Base-by-base conservation (phyloP, 2,113 vertebrate genomes). In the Colinus virginianus region DNA sequence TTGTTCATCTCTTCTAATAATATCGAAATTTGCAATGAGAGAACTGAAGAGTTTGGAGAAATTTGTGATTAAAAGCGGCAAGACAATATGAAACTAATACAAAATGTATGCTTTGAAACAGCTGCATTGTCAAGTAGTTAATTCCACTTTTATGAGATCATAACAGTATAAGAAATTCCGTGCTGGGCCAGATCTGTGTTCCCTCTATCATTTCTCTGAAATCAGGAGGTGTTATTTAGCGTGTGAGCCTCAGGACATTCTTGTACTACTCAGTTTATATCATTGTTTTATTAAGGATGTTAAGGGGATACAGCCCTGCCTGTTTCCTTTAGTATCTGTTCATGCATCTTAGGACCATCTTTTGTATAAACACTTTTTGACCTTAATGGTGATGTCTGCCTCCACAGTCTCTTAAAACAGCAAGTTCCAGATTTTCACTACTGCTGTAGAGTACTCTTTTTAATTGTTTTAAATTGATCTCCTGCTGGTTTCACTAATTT, bases 71-170 rank as follows among this genome's bases (percentile, higher is more conserved):
- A 81, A 94, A 93, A 83, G 13, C 17, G 51, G 16, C 25, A 25
- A 78, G 55, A 63, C 81, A 75, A 36, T 71, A 63, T 55, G 76
- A 76, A 90, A 74, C 30, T 40, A 58, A 45, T 74, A 72, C 84
- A 56, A 93, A 84, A 72, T 58, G 19, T 91, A 14, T 87, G 30
- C 19, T 51, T 20, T 58, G 68, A 90, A 97, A 43, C n/a, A 84
- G 25, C 49, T 81, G 58, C 23, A 21, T 4, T 91, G 10, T 28
- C 38, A 42, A 56, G 36, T 78, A 75, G 38, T 85, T 91, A 56
- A 43, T 77, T 88, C 28, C 17, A 42, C 43, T 83, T 84, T 64
- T 72, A 28, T 3, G 43, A 34, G 38, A 40, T 45, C 30, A 42
- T 69, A 63, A 26, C 9, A 74, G 62, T 23, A 9, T 46, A 32